A percentile compares a stretch with the other conserved stretches of the same genome.
phyloP scores from a whole-genome alignment of 2,797 vertebrate species.

The Xiphorhynchus erythropygius region DNA sequence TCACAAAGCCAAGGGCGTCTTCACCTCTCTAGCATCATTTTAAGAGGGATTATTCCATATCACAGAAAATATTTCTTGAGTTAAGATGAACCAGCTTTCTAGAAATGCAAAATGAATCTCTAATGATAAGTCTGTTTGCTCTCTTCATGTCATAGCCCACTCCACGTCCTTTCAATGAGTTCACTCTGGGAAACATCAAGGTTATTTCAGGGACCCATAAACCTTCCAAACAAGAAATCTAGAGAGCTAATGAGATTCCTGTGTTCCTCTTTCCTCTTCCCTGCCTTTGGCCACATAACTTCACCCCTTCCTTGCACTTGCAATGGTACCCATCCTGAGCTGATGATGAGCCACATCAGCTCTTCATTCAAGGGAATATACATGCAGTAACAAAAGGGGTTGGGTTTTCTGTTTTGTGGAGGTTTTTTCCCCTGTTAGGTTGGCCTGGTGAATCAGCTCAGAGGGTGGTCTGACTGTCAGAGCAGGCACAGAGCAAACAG shows the following conservation, averaged over 20 bases:
- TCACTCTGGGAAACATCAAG: neutral
- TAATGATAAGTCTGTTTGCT: neutral
- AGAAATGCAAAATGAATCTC: neutral
- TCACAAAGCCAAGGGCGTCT: neutral
- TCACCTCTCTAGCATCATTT: neutral
- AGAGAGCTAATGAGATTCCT: rapidly evolving
- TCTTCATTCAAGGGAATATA: neutral
- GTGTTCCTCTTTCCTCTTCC: neutral
- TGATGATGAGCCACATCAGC: neutral
- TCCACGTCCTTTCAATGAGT: neutral
- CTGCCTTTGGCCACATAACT: neutral
- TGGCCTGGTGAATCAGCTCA: neutral
- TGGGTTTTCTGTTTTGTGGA: neutral
- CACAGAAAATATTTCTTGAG: neutral
- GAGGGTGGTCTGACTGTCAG: neutral
- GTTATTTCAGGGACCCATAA: neutral
- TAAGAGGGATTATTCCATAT: neutral
- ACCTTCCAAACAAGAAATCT: neutral
- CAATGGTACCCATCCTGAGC: rapidly evolving
- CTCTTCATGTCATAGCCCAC: rapidly evolving
- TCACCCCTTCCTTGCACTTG: neutral
- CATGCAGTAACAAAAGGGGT: neutral
- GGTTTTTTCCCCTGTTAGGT: rapidly evolving
- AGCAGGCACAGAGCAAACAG: neutral
- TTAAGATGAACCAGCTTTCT: neutral